Percentiles rank a stretch among this genome's conserved stretches.
These are phyloP conservation scores for Euglossa dilemma DNA, from an alignment of 1,140 invertebrate genomes.

Conservation along the genomic window DNA sequence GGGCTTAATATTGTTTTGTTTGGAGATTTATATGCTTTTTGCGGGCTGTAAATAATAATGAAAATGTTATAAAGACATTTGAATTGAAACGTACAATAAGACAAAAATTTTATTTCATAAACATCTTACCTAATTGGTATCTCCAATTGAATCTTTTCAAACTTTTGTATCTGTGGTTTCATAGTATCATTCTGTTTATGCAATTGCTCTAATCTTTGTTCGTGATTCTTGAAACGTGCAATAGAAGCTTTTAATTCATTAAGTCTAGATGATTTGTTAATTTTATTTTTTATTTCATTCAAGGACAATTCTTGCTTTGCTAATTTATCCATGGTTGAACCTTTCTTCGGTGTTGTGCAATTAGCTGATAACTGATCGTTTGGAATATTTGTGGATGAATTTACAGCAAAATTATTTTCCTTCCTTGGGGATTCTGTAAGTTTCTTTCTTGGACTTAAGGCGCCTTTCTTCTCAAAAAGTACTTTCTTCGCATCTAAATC, in stretches of 20 bases:
- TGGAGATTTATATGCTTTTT: constrained; percentile 83
- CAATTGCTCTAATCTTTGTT: constrained; percentile 82
- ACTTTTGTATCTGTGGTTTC: constrained; percentile 85
- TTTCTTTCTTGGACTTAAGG: constrained; percentile 76
- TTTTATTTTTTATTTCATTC: constrained; percentile 86
- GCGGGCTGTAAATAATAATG: constrained; percentile 79
- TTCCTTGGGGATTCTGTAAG: constrained; percentile 64
- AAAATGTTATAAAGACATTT: constrained; percentile 10
- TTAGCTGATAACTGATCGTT: constrained; percentile 47
- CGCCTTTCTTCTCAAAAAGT: constrained; percentile 77
- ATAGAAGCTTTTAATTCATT: constrained; percentile 86
- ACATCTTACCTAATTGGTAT: constrained; percentile 85
- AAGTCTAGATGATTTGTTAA: constrained; percentile 85
- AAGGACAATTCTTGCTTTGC: constrained; percentile 84
- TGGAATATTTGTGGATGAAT: not conserved
- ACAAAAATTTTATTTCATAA: constrained; percentile 11
- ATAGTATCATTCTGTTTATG: constrained; percentile 72
- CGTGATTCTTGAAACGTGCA: constrained; percentile 82
- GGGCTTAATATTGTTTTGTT: constrained; percentile 84
- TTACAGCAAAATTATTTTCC: not conserved
- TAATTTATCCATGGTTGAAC: constrained; percentile 78
- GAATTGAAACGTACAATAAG: not conserved
- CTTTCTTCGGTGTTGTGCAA: constrained; percentile 75
- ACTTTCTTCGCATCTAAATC: constrained; percentile 71
- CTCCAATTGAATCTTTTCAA: constrained; percentile 88